Conservation (phyloP, 2,888 invertebrate species). For the Nineta flava region DNA sequence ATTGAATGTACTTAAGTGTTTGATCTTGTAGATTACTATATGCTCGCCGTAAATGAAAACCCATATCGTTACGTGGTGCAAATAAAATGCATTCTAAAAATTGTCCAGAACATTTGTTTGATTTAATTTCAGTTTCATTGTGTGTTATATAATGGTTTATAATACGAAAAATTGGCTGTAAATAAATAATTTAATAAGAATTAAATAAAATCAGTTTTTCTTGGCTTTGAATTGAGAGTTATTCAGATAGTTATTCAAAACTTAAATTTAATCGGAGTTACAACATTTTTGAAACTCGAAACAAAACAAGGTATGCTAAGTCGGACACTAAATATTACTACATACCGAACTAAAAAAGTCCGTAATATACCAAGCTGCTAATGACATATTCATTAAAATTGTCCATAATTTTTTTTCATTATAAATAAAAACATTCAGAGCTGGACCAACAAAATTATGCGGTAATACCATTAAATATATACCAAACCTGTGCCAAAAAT, state of each 20-base stretch:
- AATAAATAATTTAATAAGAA: too few relatives aligned
- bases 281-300: too few relatives aligned
- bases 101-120: not conserved
- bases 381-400: not conserved
- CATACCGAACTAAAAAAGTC: constrained; percentile 1
- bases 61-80: constrained; percentile 3
- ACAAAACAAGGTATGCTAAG: too few relatives aligned
- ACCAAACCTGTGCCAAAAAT: not conserved
- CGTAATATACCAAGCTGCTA: not conserved
- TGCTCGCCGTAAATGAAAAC: not conserved
- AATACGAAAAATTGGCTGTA: constrained; percentile 1
- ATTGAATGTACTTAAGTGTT: too few relatives aligned
- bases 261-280: too few relatives aligned
- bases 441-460: constrained; percentile 1
- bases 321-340: not conserved
- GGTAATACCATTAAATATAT: not conserved
- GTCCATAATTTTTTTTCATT: not conserved
- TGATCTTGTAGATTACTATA: not conserved
- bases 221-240: too few relatives aligned
- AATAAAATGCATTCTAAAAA: constrained; percentile 1
- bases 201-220: too few relatives aligned
- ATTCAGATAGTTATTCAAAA: too few relatives aligned
- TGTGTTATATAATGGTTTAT: constrained; percentile 1
- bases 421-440: not conserved
- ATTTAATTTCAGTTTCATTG: not conserved